Conservation (phyloP, 2,113 vertebrate genomes). For the Catharus minimus region DNA sequence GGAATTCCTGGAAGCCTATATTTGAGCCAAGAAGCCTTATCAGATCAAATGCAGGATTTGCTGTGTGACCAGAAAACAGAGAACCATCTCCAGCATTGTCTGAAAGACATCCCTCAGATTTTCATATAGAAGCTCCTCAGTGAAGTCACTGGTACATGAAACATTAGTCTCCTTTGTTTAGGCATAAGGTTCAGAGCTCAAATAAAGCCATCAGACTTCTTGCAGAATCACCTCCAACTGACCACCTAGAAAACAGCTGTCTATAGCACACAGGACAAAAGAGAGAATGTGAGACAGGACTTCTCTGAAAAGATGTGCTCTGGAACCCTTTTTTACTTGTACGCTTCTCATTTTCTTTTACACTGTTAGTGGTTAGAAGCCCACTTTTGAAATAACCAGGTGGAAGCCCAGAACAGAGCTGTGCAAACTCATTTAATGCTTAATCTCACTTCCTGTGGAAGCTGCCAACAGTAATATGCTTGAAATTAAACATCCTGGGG, state of each 20-base stretch:
- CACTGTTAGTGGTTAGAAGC: not conserved
- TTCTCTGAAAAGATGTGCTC: not conserved
- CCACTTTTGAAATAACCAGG: not conserved
- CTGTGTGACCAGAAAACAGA: not conserved
- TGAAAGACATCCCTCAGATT: not conserved
- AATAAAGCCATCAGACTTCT: not conserved
- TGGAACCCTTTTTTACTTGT: not conserved
- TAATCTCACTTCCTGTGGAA: not conserved
- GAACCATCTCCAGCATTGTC: not conserved
- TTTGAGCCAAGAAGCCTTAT: not conserved
- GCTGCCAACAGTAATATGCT: not conserved
- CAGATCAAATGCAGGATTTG: not conserved
- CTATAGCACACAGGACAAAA: not conserved
- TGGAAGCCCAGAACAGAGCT: not conserved
- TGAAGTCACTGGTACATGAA: not conserved
- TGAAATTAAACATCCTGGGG: not conserved
- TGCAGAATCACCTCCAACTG: not conserved
- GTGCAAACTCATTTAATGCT: not conserved
- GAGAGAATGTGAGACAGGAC: not conserved
- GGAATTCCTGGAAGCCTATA: not conserved
- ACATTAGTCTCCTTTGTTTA: not conserved
- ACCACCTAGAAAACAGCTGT: not conserved
- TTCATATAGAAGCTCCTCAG: not conserved
- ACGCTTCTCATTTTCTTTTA: not conserved
- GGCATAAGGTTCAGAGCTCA: fast-evolving